Evolutionary conservation across 2,113 vertebrate genomes (phyloP).

Genomic region (Hippoglossus stenolepis): DNA sequence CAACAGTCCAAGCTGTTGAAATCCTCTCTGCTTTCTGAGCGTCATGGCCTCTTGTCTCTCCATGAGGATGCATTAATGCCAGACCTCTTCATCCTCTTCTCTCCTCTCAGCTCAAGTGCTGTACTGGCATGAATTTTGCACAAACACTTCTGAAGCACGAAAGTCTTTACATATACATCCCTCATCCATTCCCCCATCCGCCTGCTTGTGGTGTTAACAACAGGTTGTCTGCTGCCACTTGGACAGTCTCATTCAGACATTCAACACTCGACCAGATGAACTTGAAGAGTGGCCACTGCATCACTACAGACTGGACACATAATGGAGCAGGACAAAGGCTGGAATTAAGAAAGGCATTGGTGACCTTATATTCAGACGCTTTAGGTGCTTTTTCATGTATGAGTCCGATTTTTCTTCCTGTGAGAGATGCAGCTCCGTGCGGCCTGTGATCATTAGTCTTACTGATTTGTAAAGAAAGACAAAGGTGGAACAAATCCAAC

Average conservation of each 20-base stretch:
- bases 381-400: background rate
- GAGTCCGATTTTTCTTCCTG: constrained; percentile 11
- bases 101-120: background rate
- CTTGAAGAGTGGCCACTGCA: constrained; percentile 43
- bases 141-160: constrained; percentile 7
- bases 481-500: constrained; percentile 9
- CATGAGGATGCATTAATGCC: too few species aligned
- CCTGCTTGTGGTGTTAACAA: background rate
- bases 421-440: constrained; percentile 22
- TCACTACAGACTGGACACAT: constrained; percentile 49
- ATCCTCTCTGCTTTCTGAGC: too few species aligned
- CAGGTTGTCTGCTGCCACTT: background rate
- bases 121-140: background rate
- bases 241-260: constrained; percentile 49
- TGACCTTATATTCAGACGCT: constrained; percentile 18
- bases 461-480: constrained; percentile 41
- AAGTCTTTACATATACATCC: constrained; percentile 19
- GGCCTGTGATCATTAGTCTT: constrained; percentile 30
- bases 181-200: background rate
- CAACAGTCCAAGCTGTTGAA: too few species aligned
- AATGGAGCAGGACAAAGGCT: constrained; percentile 12
- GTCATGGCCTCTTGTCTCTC: too few species aligned
- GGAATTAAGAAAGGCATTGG: constrained; percentile 16
- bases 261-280: constrained; percentile 64
- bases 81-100: background rate